A percentile compares a stretch with the other conserved stretches of the same genome.
phyloP scores from a whole-genome alignment of 2,797 vertebrate genomes.

The Aldrovandia affinis region DNA sequence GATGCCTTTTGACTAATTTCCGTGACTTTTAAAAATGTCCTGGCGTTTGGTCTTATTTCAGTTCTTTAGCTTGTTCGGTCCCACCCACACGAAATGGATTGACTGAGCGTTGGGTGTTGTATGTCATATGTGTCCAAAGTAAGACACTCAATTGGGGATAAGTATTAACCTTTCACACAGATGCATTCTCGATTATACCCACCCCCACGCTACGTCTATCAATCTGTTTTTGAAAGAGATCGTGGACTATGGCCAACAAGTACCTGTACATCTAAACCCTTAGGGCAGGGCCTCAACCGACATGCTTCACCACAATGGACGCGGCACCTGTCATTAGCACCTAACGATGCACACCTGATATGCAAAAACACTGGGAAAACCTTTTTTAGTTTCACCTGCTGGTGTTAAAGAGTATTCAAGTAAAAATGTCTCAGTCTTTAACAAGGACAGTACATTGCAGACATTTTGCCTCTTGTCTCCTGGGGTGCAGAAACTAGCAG shows the following conservation, averaged over 20 bases:
- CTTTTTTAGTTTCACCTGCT: not conserved
- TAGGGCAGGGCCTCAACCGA: constrained; percentile 39
- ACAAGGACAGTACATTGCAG: not conserved
- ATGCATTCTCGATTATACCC: not conserved
- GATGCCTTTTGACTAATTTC: not conserved
- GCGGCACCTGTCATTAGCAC: not conserved
- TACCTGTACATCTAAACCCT: constrained; percentile 38
- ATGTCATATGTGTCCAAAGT: not conserved
- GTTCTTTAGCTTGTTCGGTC: not conserved
- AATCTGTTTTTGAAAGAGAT: constrained; percentile 12
- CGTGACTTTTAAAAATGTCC: not conserved
- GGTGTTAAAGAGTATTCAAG: not conserved
- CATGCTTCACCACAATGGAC: constrained; percentile 45
- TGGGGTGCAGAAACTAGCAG: not conserved
- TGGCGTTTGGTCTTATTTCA: not conserved
- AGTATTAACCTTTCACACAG: not conserved
- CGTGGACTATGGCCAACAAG: not conserved
- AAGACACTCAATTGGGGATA: not conserved
- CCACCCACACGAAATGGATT: not conserved
- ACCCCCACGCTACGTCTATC: constrained; percentile 40
- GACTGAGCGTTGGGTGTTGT: not conserved
- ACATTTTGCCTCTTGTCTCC: not conserved
- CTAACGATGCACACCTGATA: not conserved
- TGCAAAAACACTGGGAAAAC: not conserved
- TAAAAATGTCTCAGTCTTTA: too few relatives aligned